Conservation (phyloP, 53 echinoderm and acorn worm genomes). For the Mesocentrotus franciscanus region DNA sequence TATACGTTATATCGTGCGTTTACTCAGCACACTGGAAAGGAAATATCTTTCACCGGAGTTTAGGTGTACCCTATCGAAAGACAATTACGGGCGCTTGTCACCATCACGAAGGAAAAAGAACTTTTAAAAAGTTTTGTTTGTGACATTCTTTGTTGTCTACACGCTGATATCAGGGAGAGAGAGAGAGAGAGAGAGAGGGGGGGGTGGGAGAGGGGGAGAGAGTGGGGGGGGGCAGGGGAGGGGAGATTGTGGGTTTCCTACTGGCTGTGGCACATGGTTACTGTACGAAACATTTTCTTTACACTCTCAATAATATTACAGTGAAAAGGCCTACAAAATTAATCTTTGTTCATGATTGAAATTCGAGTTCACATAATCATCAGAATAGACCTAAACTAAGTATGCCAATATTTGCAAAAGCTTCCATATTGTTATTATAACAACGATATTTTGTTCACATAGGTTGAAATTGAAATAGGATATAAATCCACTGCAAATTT, state of each 20-base stretch:
- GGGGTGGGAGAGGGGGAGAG: neutral
- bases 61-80: conserved; percentile 9
- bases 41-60: conserved; percentile 32
- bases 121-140: neutral
- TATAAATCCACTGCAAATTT: too few species aligned
- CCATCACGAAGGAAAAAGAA: neutral
- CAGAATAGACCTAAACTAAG: too few species aligned
- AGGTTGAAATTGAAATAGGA: too few species aligned
- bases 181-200: neutral
- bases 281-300: too few species aligned
- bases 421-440: too few species aligned
- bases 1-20: neutral
- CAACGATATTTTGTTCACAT: too few species aligned
- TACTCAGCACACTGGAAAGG: conserved; percentile 32
- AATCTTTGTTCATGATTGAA: too few species aligned
- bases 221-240: neutral
- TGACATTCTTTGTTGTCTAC: neutral
- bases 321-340: too few species aligned
- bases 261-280: too few species aligned
- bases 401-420: too few species aligned
- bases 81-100: neutral
- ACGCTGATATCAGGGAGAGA: neutral
- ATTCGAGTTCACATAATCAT: too few species aligned
- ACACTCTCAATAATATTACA: too few species aligned
- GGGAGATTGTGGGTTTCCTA: neutral